Evolutionary conservation across 35 echinoderm and acorn worm genomes (phyloP).

Genomic region (Patiria miniata): DNA sequence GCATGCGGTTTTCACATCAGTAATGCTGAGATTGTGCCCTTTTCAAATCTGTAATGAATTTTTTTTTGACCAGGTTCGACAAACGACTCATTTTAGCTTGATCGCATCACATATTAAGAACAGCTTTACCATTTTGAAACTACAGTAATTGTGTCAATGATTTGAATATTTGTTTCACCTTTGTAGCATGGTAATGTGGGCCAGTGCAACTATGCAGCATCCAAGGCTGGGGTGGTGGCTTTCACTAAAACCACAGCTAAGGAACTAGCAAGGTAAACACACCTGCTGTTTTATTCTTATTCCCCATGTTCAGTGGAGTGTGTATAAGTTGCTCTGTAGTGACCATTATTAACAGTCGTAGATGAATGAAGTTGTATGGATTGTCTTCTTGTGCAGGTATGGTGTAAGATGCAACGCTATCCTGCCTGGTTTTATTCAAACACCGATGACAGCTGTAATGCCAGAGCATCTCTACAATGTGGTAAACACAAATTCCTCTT

Average conservation of each 20-base stretch:
- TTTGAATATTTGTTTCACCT: neutral
- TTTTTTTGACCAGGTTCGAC: too few relatives aligned
- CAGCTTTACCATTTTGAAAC: too few relatives aligned
- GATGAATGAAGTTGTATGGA: too few relatives aligned
- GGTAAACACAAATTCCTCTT: constrained; percentile 2
- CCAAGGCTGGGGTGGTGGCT: constrained; percentile 63
- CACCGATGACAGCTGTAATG: constrained; percentile 68
- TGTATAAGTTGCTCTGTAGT: too few relatives aligned
- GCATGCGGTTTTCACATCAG: too few relatives aligned
- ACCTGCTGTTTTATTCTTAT: too few relatives aligned
- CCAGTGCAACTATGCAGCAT: constrained; percentile 74
- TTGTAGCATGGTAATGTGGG: constrained; percentile 63
- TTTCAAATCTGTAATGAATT: too few relatives aligned
- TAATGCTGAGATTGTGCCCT: too few relatives aligned
- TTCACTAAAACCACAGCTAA: constrained; percentile 62
- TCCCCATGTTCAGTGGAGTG: too few relatives aligned
- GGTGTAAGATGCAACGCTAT: constrained; percentile 67
- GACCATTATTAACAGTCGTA: too few relatives aligned
- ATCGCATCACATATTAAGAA: too few relatives aligned
- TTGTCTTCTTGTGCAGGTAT: constrained; percentile 24
- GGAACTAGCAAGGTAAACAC: constrained; percentile 57
- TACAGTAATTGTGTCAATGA: neutral
- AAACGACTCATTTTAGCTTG: too few relatives aligned
- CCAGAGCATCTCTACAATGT: constrained; percentile 52
- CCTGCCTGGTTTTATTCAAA: constrained; percentile 61